Conservation (phyloP, 2,888 invertebrate species). For the Microchrysa polita region DNA sequence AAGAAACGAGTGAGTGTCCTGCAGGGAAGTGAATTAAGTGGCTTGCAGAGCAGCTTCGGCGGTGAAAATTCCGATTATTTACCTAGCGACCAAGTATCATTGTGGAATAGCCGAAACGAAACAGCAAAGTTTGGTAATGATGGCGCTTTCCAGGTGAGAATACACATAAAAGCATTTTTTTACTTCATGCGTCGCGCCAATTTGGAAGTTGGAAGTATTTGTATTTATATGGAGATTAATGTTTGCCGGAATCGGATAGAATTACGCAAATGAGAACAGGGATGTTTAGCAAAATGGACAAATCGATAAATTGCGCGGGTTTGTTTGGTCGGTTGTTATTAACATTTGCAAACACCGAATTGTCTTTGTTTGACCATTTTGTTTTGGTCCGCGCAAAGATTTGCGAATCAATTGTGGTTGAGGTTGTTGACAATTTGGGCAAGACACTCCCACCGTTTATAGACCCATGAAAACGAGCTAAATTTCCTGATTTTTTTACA, state of each 20-base stretch:
- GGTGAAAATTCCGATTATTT: constrained; percentile 47
- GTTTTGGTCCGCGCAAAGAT: too few relatives aligned
- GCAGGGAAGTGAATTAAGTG: constrained; percentile 58
- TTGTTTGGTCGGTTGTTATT: too few relatives aligned
- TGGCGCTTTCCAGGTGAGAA: constrained; percentile 48
- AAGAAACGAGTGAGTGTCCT: constrained; percentile 86
- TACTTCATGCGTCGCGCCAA: constrained; percentile 28
- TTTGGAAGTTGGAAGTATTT: too few relatives aligned
- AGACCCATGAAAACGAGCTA: too few relatives aligned
- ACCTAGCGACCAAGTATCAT: constrained; percentile 49
- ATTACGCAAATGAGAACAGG: too few relatives aligned
- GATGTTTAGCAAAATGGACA: background rate
- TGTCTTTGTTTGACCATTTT: too few relatives aligned
- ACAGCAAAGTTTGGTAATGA: constrained; percentile 49
- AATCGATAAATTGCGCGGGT: background rate
- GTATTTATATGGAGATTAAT: too few relatives aligned
- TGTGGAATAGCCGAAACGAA: constrained; percentile 50
- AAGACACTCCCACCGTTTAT: too few relatives aligned
- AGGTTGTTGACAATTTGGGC: too few relatives aligned
- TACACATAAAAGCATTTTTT: constrained; percentile 34
- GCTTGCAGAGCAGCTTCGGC: constrained; percentile 44
- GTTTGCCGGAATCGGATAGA: too few relatives aligned
- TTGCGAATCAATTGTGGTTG: too few relatives aligned
- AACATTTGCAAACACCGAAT: background rate
- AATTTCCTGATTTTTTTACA: too few relatives aligned